Evolutionary conservation across 2,888 invertebrate species (phyloP), one percentile per base, ranked within the genome.

Genomic region (Noctua janthina): DNA sequence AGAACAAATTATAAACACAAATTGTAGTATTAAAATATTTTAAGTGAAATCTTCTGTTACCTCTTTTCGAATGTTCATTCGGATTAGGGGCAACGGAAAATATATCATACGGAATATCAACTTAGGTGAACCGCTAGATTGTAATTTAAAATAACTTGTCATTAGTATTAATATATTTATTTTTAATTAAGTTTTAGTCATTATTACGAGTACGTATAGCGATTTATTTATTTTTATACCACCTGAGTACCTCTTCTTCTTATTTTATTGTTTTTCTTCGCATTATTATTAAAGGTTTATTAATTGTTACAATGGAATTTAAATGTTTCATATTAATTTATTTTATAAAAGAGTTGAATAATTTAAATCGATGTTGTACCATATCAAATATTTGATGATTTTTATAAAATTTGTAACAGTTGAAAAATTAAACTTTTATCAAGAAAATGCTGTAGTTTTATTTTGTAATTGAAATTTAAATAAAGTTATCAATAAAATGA

Each of bases 81-180:
- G 94, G 93, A 91, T 87, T 90, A 96, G 96, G 94, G 97, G 96
- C 96, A 97, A 96, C 96, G 95, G 96, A 97, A 96, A 96, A 96
- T 96, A 88, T 90, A 87, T 88, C 86, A 93, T 89, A 93, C 94
- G 94, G 94, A 95, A 93, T 93, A 93, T 93, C 94, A 94, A 93
- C 93, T 93, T 96, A 96, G 95, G 94, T 95, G 95, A 96, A 95
- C 96, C 96, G 96, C 95, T 96, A 96, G 97, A 92, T 91, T 92
- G 92, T 96, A 96, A 93, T 95, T 96, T 96, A 95, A 95, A 95
- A 93, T 96, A 96, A 96, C 97, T 97, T 96, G 97, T 97, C 97
- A 97, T 96, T 97, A 97, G 97, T 95, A 94, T 96, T 96, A 96
- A 95, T 95, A 95, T 94, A 96, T 96, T 97, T 97, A 96, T 96